These are phyloP conservation scores for Dynastes grantii DNA, from an alignment of 2,888 invertebrate species.

Conservation along the genomic window DNA sequence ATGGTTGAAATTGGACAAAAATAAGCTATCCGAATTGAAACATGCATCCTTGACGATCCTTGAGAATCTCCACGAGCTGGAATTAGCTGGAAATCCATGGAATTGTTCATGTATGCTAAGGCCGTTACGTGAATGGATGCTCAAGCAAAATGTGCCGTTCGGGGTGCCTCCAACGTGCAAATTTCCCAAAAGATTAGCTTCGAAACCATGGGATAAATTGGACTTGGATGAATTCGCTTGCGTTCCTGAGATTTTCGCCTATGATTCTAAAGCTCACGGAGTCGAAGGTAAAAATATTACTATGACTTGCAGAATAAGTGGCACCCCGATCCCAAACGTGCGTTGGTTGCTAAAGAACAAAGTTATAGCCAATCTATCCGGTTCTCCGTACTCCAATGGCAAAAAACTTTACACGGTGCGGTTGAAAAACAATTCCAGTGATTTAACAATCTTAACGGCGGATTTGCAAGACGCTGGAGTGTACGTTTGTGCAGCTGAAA, in stretches of 20 bases:
- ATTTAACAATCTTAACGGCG: constrained; percentile 81
- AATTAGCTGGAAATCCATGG: constrained; percentile 87
- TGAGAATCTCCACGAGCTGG: constrained; percentile 81
- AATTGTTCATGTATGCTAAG: constrained; percentile 85
- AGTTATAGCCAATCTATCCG: constrained; percentile 78
- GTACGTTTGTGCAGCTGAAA: constrained; percentile 86
- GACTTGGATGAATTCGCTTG: constrained; percentile 88
- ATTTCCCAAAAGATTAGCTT: constrained; percentile 76
- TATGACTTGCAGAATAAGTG: constrained; percentile 80
- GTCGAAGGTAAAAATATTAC: constrained; percentile 83
- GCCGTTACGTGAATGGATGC: constrained; percentile 86
- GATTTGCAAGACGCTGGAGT: constrained; percentile 84
- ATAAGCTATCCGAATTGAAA: constrained; percentile 79
- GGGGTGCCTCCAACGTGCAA: constrained; percentile 81
- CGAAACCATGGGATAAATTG: constrained; percentile 83
- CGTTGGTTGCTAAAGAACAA: constrained; percentile 83
- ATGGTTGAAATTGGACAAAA: constrained; percentile 85
- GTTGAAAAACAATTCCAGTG: constrained; percentile 79
- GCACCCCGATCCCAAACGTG: constrained; percentile 82
- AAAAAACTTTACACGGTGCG: constrained; percentile 79
- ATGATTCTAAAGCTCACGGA: constrained; percentile 76
- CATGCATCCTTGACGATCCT: constrained; percentile 80
- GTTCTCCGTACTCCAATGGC: constrained; percentile 70
- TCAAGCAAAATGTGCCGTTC: constrained; percentile 83
- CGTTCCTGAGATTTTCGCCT: constrained; percentile 79